These are phyloP conservation scores for Menidia beryllina DNA, from an alignment of 2,113 vertebrate genomes.

Conservation along the genomic window DNA sequence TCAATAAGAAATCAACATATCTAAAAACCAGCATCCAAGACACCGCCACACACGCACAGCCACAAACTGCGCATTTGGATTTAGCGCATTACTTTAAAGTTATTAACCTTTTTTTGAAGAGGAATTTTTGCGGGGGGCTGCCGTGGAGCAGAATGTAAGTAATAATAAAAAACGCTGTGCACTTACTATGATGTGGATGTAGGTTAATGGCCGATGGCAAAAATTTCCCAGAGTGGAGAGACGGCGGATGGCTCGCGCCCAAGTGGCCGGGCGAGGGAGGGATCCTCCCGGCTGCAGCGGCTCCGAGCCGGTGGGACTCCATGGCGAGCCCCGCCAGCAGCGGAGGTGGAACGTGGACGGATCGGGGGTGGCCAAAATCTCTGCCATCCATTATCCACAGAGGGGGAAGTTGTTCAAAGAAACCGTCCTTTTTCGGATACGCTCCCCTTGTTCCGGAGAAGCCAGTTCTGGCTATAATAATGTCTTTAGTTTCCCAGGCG, in stretches of 20 bases:
- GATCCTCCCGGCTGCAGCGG: slow-evolving; percentile 87
- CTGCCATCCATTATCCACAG: slow-evolving; percentile 96
- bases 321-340: slow-evolving; percentile 91
- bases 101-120: not conserved
- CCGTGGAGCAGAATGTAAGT: not conserved
- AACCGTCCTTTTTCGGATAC: slow-evolving; percentile 66
- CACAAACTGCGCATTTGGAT: slow-evolving; percentile 28
- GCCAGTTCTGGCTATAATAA: slow-evolving; percentile 77
- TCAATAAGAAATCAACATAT: slow-evolving; percentile 26
- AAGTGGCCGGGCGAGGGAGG: slow-evolving; percentile 87
- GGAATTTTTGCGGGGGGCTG: not conserved
- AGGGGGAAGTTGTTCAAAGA: slow-evolving; percentile 75
- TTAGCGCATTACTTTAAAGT: too few species aligned
- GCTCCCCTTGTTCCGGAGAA: too few species aligned
- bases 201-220: slow-evolving; percentile 90
- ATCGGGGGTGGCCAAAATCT: slow-evolving; percentile 94
- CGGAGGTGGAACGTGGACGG: slow-evolving; percentile 91
- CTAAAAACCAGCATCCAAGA: slow-evolving; percentile 1
- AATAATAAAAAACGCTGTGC: not conserved
- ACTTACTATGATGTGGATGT: slow-evolving; percentile 93
- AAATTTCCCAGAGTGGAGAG: slow-evolving; percentile 91
- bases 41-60: slow-evolving; percentile 37
- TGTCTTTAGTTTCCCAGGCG: slow-evolving; percentile 79
- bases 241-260: slow-evolving; percentile 86
- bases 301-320: slow-evolving; percentile 91